Evolutionary conservation across 2,888 invertebrate genomes (phyloP), one percentile per base, ranked within the genome.

Genomic region (Salpingus planirostris): DNA sequence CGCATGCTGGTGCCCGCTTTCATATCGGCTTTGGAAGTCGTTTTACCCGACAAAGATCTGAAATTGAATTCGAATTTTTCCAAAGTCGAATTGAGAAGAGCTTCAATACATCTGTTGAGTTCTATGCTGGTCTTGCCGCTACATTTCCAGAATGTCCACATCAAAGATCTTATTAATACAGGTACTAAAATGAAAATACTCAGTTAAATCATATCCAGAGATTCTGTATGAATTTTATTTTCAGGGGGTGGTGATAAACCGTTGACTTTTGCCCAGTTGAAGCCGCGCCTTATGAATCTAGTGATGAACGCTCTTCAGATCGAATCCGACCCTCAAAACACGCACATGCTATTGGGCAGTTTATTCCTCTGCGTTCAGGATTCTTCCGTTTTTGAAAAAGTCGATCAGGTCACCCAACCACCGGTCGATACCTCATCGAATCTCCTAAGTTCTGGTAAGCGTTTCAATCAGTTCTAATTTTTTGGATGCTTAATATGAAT

Each of bases 91-190:
- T 66, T 98, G 36, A 74, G 97, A 40, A 80, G 89, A 49, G 89
- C 96, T 2, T 90, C 93, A 15, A 91, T 95, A 40, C 87, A 93
- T 54, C 73, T 95, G 30, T 70, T 98, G 12, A 65, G 95, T 44
- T 96, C 96, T 2, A 77, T 97, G 64, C 72, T 97, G 40, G 84
- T 89, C 11, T 74, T 97, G 54, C 97, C 98, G 0, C 73, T 95
- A 35, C 95, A 97, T 67, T 96, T 92, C 60, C 86, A 77, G 60
- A 78, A 78, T 40, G 64, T 84, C 38, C 69, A 74, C 3, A 83
- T 85, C 22, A 78, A 80, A 2, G 83, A 82, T 59, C 70, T 85
- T 32, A 73, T 73, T 3, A 75, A 73, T 12, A 69, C 74, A 28
- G 51, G 54, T 52, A 38, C 40, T n/a, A n/a, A n/a, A n/a, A n/a